A percentile compares a stretch with the other conserved stretches of the same genome.
Evolutionary conservation across 1,140 invertebrate species (phyloP).

Genomic region (Sweltsa coloradensis): DNA sequence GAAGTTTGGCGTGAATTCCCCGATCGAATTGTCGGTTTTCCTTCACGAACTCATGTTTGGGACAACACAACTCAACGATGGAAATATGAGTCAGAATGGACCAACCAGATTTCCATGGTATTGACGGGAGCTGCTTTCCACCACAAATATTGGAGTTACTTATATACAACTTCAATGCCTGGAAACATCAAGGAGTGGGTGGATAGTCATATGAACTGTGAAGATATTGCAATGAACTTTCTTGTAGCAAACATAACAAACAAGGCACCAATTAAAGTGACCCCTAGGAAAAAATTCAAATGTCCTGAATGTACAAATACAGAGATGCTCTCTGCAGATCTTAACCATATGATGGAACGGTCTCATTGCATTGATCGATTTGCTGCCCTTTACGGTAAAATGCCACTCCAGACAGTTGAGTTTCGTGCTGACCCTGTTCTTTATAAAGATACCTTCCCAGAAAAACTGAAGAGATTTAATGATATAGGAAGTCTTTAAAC

Average conservation of each 20-base stretch:
- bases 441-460: slow-evolving; percentile 79
- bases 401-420: slow-evolving; percentile 82
- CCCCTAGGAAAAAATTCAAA: slow-evolving; percentile 95
- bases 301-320: slow-evolving; percentile 90
- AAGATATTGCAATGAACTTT: slow-evolving; percentile 94
- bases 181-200: slow-evolving; percentile 71
- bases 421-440: slow-evolving; percentile 91
- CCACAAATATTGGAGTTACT: slow-evolving; percentile 85
- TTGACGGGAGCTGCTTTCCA: slow-evolving; percentile 88
- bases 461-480: slow-evolving; percentile 79
- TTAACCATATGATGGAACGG: slow-evolving; percentile 84
- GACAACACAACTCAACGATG: slow-evolving; percentile 70
- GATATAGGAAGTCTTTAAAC: slow-evolving; percentile 85
- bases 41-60: slow-evolving; percentile 80
- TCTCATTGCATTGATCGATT: slow-evolving; percentile 88
- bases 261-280: slow-evolving; percentile 92
- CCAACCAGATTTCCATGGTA: slow-evolving; percentile 86
- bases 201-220: slow-evolving; percentile 87
- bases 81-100: slow-evolving; percentile 93
- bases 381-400: slow-evolving; percentile 65
- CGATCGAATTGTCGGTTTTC: slow-evolving; percentile 84
- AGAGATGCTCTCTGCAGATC: slow-evolving; percentile 87
- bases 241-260: slow-evolving; percentile 80
- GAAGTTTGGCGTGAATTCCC: slow-evolving; percentile 88
- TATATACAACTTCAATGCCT: slow-evolving; percentile 75